Percentiles rank a stretch among this genome's conserved stretches.
Conservation (phyloP, 2,797 vertebrate genomes). For the Otolemur crassicaudatus region DNA sequence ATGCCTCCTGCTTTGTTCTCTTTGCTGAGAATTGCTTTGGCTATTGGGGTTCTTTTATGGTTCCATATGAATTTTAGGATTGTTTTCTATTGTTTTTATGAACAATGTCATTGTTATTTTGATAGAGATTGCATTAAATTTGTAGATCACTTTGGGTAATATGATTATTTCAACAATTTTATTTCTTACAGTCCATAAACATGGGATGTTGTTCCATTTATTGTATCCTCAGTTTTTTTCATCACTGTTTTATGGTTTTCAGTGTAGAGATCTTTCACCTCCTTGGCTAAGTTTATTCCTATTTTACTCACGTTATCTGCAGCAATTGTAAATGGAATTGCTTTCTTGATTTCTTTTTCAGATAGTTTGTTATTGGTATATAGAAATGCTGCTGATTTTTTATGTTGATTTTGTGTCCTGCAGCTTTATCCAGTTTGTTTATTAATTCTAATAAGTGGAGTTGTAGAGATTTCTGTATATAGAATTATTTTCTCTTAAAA, state of each 20-base stretch:
- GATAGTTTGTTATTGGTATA: neutral
- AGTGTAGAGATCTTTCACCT: neutral
- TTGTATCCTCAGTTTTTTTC: neutral
- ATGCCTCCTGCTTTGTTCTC: neutral
- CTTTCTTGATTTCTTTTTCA: neutral
- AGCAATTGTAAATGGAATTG: neutral
- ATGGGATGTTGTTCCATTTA: neutral
- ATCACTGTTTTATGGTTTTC: neutral
- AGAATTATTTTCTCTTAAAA: neutral
- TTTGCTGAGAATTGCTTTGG: neutral
- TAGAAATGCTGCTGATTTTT: neutral
- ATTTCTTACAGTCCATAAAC: neutral
- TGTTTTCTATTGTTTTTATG: neutral
- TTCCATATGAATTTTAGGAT: neutral
- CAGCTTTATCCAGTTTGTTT: neutral
- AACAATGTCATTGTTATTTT: neutral
- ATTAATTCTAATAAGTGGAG: neutral
- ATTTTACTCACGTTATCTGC: neutral
- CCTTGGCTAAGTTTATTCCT: neutral
- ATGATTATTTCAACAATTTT: neutral
- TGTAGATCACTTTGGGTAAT: neutral
- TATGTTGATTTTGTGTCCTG: neutral
- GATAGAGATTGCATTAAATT: neutral
- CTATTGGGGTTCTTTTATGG: neutral
- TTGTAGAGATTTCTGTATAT: neutral